Percentiles rank a stretch among this genome's conserved stretches.
These are phyloP conservation scores for Drosophila mimetica DNA, from an alignment of 2,888 invertebrate genomes.

Conservation along the genomic window DNA sequence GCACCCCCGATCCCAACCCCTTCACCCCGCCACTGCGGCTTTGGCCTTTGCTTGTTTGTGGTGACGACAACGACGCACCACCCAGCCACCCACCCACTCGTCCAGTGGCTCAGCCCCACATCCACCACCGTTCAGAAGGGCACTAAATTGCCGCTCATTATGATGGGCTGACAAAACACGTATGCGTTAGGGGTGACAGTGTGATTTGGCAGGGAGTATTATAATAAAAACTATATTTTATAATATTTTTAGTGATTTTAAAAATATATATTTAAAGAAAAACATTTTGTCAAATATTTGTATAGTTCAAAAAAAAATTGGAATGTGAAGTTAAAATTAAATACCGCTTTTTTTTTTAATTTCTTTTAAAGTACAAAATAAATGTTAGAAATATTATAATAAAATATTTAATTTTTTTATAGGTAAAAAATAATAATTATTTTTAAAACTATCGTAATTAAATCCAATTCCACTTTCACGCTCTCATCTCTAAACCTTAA, in stretches of 20 bases:
- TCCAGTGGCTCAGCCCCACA: slow-evolving; percentile 29
- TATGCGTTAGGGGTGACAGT: slow-evolving; percentile 22
- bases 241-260: background rate
- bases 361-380: too few relatives aligned
- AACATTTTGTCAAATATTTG: too few relatives aligned
- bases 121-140: slow-evolving; percentile 36
- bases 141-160: slow-evolving; percentile 79
- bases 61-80: slow-evolving; percentile 63
- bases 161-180: slow-evolving; percentile 54
- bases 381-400: too few relatives aligned
- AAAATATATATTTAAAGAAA: background rate
- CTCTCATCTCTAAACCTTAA: slow-evolving; percentile 12
- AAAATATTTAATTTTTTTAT: too few relatives aligned
- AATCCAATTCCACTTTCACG: background rate
- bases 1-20: slow-evolving; percentile 31
- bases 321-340: too few relatives aligned
- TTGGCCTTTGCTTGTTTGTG: slow-evolving; percentile 76
- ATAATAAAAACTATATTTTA: background rate
- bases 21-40: slow-evolving; percentile 52
- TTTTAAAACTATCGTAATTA: too few relatives aligned
- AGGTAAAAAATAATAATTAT: too few relatives aligned
- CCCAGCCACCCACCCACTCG: slow-evolving; percentile 13
- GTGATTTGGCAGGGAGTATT: background rate
- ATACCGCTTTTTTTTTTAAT: too few relatives aligned
- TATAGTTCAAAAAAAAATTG: too few relatives aligned